These are phyloP conservation scores for Dascillus cervinus DNA, from an alignment of 2,888 invertebrate species.

Conservation along the genomic window DNA sequence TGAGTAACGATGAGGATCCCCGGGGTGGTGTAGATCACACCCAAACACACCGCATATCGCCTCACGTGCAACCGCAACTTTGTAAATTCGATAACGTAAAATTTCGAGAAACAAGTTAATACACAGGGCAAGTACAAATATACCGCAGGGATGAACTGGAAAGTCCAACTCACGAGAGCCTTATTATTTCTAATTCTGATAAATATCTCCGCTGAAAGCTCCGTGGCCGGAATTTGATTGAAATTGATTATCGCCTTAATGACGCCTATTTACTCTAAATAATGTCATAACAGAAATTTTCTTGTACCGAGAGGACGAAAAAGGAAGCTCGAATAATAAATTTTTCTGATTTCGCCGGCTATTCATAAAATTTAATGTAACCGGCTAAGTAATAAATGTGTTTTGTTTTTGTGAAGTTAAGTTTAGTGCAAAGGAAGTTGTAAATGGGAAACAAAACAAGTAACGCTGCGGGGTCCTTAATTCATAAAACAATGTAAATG, in stretches of 20 bases:
- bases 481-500: not conserved
- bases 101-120: slow-evolving; percentile 11
- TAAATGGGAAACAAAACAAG: not conserved
- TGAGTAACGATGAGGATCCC: slow-evolving; percentile 11
- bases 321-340: not conserved
- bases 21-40: slow-evolving; percentile 15
- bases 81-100: slow-evolving; percentile 15
- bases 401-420: not conserved
- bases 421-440: not conserved
- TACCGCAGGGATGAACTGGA: slow-evolving; percentile 11
- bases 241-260: slow-evolving; percentile 9
- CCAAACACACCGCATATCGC: slow-evolving; percentile 14
- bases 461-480: not conserved
- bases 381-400: not conserved
- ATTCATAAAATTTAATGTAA: too few species aligned
- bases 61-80: slow-evolving; percentile 17
- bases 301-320: not conserved
- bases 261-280: slow-evolving; percentile 6
- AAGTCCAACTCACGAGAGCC: slow-evolving; percentile 9
- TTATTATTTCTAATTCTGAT: slow-evolving; percentile 15
- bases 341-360: not conserved
- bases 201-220: slow-evolving; percentile 10
- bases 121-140: slow-evolving; percentile 10
- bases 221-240: slow-evolving; percentile 5
- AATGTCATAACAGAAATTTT: slow-evolving; percentile 1